Evolutionary conservation across 2,797 vertebrate species (phyloP).

Genomic region (Luscinia luscinia): DNA sequence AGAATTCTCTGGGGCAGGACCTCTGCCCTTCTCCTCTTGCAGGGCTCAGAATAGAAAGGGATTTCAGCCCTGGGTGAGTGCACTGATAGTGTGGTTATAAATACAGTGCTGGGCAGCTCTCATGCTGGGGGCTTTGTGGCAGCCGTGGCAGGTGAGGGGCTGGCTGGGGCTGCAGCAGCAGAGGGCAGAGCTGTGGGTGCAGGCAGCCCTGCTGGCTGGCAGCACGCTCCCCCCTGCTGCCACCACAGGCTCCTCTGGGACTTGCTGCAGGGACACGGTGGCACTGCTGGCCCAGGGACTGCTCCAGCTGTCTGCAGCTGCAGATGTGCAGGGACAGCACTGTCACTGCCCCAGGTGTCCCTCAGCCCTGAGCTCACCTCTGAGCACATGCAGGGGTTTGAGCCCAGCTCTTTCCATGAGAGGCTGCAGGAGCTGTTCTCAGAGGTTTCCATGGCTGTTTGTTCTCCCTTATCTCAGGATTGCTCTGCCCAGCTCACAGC

Average conservation of each 20-base stretch:
- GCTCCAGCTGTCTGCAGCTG: rapidly evolving
- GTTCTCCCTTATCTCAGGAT: too few relatives aligned
- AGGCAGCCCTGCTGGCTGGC: neutral
- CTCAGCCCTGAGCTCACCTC: too few relatives aligned
- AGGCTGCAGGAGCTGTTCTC: too few relatives aligned
- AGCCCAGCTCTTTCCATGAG: too few relatives aligned
- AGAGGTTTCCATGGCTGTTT: too few relatives aligned
- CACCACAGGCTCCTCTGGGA: neutral
- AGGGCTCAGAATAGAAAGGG: neutral
- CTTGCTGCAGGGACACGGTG: neutral
- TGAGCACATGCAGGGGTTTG: too few relatives aligned
- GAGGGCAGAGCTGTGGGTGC: neutral
- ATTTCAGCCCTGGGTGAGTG: neutral
- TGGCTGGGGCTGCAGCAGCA: too few relatives aligned
- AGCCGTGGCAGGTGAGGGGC: too few relatives aligned
- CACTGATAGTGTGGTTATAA: neutral
- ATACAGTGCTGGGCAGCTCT: neutral
- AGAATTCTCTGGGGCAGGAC: neutral
- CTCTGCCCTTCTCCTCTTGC: neutral
- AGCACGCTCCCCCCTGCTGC: neutral
- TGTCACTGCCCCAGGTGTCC: too few relatives aligned
- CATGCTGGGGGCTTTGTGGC: neutral
- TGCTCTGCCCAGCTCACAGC: too few relatives aligned
- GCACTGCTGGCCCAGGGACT: neutral
- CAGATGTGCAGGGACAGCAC: neutral